phyloP scores from a whole-genome alignment of 2,888 invertebrate species.

The Hydropsyche betteni region DNA sequence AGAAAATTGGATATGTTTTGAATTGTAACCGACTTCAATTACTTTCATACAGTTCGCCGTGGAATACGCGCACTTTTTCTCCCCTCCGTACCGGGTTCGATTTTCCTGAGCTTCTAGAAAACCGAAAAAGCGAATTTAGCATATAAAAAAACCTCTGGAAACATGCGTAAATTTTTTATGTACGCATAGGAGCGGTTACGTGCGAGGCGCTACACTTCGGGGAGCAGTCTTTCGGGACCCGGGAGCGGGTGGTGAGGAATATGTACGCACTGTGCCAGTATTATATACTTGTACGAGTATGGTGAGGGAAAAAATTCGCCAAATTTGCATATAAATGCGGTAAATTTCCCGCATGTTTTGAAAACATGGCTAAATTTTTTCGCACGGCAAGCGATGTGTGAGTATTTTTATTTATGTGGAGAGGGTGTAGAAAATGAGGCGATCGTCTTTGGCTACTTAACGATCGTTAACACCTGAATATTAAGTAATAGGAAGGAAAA shows the following conservation, averaged over 20 bases:
- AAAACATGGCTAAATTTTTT: constrained; percentile 36
- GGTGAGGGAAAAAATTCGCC: constrained; percentile 2
- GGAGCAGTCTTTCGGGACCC: constrained; percentile 20
- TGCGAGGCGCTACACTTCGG: constrained; percentile 23
- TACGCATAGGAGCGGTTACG: not conserved
- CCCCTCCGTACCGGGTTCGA: not conserved
- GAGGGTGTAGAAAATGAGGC: not conserved
- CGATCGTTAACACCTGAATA: not conserved
- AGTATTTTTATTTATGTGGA: constrained; percentile 11
- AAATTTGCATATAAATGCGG: constrained; percentile 45
- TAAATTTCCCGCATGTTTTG: constrained; percentile 45
- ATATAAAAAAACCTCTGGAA: constrained; percentile 1
- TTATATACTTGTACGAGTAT: not conserved
- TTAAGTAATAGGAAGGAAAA: no score
- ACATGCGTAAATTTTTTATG: constrained; percentile 20
- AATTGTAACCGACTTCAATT: constrained; percentile 23
- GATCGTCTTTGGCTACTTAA: not conserved
- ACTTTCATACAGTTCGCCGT: not conserved
- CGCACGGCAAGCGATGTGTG: constrained; percentile 11
- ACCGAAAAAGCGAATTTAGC: constrained; percentile 10
- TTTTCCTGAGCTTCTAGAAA: not conserved
- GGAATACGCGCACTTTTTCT: not conserved
- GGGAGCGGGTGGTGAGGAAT: not conserved
- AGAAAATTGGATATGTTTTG: constrained; percentile 16
- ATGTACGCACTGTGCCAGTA: not conserved